Evolutionary conservation across 92 coral and sea anemone species (phyloP).

Genomic region (Palythoa grandiflora): DNA sequence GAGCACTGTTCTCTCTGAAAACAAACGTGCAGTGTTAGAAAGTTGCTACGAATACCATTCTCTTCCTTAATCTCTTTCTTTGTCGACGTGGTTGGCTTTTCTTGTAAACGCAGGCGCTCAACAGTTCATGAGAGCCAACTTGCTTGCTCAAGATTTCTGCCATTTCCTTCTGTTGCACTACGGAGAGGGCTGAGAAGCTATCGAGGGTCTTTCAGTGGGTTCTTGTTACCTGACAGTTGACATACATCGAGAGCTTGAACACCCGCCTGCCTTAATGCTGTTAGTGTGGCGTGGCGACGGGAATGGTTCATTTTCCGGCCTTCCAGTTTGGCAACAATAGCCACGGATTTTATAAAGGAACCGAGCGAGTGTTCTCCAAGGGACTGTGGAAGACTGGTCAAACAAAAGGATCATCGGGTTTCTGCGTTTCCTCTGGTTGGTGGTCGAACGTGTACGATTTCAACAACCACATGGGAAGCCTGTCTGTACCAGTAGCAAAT

Average conservation of each 20-base stretch:
- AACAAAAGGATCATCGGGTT: too few relatives aligned
- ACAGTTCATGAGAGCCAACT: constrained; percentile 16
- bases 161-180: background rate
- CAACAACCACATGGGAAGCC: background rate
- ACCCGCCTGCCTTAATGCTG: background rate
- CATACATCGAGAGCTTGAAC: too few relatives aligned
- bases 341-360: background rate
- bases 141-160: constrained; percentile 8
- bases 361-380: background rate
- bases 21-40: constrained; percentile 29
- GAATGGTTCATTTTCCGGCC: background rate
- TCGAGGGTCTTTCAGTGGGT: background rate
- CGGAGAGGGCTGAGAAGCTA: background rate
- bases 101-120: background rate
- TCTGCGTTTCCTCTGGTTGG: background rate
- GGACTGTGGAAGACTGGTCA: too few relatives aligned
- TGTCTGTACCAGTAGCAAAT: constrained; percentile 6
- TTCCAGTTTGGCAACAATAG: background rate
- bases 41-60: constrained; percentile 13
- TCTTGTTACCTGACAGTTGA: too few relatives aligned
- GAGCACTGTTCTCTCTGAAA: constrained; percentile 13
- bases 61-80: background rate
- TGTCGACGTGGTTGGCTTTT: background rate
- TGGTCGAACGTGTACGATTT: background rate
- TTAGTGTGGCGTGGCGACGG: background rate